Evolutionary conservation across 2,797 vertebrate genomes (phyloP).

Genomic region (Xenops minutus): DNA sequence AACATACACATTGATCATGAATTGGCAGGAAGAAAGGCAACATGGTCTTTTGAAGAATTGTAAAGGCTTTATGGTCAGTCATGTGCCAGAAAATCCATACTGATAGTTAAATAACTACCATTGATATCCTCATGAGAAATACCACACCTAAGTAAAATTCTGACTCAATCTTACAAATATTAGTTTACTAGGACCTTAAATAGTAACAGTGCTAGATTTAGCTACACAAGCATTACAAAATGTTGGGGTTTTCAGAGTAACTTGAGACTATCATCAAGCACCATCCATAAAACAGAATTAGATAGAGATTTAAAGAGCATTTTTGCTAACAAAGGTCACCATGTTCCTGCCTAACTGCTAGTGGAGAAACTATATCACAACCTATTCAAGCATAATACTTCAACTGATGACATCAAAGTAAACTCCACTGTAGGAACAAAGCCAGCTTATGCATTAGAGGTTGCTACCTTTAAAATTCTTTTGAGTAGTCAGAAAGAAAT

Average conservation of each 20-base stretch:
- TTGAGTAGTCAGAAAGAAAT: background rate
- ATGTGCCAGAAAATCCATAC: background rate
- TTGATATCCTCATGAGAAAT: background rate
- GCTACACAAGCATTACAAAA: background rate
- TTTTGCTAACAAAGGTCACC: background rate
- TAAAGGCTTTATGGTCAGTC: background rate
- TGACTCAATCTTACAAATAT: background rate
- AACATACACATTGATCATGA: background rate
- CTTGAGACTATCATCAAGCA: background rate
- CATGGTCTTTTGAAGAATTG: background rate
- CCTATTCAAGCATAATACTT: background rate
- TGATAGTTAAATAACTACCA: background rate
- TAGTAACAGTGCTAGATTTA: background rate
- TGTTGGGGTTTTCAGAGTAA: background rate
- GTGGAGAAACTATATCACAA: background rate
- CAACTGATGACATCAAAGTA: background rate
- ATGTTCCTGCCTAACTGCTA: background rate
- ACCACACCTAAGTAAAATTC: background rate
- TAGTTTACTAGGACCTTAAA: background rate
- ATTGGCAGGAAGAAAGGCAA: background rate
- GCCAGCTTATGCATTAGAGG: background rate
- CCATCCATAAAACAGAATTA: background rate
- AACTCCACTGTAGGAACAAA: background rate
- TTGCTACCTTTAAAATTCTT: background rate
- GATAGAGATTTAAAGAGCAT: background rate